Conservation (phyloP, 2,113 vertebrate genomes). For the Ophiodon elongatus region DNA sequence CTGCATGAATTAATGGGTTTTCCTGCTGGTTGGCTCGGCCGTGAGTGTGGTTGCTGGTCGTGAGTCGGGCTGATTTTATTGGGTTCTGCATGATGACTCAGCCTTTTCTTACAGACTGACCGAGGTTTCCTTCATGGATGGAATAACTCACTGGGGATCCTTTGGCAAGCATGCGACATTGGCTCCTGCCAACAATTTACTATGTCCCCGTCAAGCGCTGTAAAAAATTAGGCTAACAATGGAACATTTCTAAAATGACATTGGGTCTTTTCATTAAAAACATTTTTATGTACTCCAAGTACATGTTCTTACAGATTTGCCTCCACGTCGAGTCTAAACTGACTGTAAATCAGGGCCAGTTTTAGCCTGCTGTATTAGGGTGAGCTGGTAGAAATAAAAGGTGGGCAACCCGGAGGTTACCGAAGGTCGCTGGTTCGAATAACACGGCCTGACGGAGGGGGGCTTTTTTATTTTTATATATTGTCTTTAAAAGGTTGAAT, state of each 20-base stretch:
- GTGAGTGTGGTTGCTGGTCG: neutral
- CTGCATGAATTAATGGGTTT: conserved; percentile 8
- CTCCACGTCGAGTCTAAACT: neutral
- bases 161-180: conserved; percentile 1
- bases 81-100: conserved; percentile 47
- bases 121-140: conserved; percentile 13
- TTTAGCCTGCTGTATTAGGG: neutral
- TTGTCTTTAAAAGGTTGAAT: neutral
- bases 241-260: neutral
- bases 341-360: neutral
- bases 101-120: conserved; percentile 23
- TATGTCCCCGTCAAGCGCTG: neutral
- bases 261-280: too few species aligned
- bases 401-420: neutral
- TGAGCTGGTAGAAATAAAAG: neutral
- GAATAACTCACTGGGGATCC: conserved; percentile 38
- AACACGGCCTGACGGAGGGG: too few species aligned
- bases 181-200: conserved; percentile 10
- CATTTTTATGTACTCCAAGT: neutral
- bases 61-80: conserved; percentile 12
- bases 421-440: neutral
- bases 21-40: neutral
- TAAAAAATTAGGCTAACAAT: neutral
- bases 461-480: too few species aligned
- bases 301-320: neutral